These are phyloP conservation scores for Cavia aperea DNA, from an alignment of 2,113 vertebrate species.

Conservation along the genomic window DNA sequence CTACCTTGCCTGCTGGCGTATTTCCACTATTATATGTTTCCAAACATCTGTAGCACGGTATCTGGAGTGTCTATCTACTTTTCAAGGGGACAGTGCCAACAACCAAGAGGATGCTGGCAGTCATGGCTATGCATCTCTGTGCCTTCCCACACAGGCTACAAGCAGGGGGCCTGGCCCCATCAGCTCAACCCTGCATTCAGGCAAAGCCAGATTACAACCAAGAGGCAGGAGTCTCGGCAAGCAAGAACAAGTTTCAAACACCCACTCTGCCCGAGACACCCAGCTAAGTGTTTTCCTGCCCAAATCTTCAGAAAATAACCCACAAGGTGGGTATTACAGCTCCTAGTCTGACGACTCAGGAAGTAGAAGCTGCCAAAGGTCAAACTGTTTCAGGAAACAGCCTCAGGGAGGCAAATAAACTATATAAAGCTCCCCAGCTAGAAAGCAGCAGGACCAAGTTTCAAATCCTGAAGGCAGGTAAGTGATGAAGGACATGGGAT, in stretches of 20 bases:
- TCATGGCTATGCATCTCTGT: rapidly evolving
- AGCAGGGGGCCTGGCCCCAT: neutral
- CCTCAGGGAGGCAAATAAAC: neutral
- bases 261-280: neutral
- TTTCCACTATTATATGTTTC: neutral
- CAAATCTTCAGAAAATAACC: slow-evolving; percentile 1
- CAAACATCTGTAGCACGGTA: neutral
- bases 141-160: neutral
- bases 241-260: slow-evolving; percentile 22
- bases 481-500: neutral
- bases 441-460: neutral
- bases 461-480: neutral
- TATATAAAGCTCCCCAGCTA: neutral
- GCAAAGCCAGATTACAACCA: neutral
- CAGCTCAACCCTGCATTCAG: neutral
- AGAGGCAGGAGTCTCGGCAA: neutral
- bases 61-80: neutral
- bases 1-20: neutral
- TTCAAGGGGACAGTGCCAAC: neutral
- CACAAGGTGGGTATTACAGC: neutral
- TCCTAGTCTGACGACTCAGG: neutral
- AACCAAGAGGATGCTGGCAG: neutral
- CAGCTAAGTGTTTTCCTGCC: slow-evolving; percentile 1
- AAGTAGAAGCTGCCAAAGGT: neutral
- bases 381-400: neutral